A percentile compares a stretch with the other conserved stretches of the same genome.
Evolutionary conservation across 2,888 invertebrate species (phyloP).

Genomic region (Malthinus flaveolus): DNA sequence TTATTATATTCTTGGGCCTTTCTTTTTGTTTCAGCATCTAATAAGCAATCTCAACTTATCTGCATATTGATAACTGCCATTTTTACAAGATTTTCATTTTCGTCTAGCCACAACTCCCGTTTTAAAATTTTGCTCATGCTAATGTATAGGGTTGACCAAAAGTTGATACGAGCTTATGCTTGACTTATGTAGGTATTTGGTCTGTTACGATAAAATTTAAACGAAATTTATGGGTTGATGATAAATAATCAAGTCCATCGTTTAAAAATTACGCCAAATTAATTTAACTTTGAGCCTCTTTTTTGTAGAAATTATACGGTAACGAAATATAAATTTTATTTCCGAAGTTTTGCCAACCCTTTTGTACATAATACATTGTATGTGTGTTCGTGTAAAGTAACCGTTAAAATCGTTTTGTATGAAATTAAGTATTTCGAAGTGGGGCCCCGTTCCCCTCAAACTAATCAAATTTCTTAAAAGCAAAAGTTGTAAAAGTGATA

Average conservation of each 20-base stretch:
- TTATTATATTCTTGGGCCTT: slow-evolving; percentile 33
- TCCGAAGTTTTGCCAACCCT: neutral
- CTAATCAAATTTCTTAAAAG: slow-evolving; percentile 9
- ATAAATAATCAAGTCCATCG: no score
- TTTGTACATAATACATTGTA: neutral
- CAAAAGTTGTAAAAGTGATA: slow-evolving; percentile 24
- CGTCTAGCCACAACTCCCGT: slow-evolving; percentile 1
- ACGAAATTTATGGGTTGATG: no score
- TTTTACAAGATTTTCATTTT: slow-evolving; percentile 12
- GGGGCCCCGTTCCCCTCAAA: neutral
- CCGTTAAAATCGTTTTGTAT: neutral
- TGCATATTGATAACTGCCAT: slow-evolving; percentile 16
- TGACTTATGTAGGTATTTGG: no score
- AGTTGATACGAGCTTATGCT: no score
- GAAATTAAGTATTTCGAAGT: neutral
- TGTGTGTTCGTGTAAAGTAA: slow-evolving; percentile 3
- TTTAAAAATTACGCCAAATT: no score
- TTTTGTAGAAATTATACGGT: neutral
- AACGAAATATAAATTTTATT: slow-evolving; percentile 2
- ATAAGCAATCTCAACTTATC: slow-evolving; percentile 19
- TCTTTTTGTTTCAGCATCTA: slow-evolving; percentile 15
- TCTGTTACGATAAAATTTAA: no score
- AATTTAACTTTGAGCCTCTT: neutral
- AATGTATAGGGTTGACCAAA: no score
- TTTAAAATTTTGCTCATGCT: neutral